Evolutionary conservation across 2,888 invertebrate genomes (phyloP).

Genomic region (Xylocampa areola): DNA sequence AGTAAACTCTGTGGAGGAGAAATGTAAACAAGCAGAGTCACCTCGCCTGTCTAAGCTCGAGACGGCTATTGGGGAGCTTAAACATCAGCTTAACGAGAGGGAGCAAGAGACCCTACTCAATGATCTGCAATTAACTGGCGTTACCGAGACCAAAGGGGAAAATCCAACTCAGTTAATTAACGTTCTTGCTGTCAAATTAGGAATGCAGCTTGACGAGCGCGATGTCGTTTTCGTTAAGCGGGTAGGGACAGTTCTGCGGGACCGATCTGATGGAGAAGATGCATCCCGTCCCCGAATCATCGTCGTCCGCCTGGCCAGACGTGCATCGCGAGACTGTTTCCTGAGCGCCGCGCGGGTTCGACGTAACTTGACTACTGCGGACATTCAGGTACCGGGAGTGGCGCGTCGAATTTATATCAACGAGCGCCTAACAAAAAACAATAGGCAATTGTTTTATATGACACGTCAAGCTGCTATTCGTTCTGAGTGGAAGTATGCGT

Average conservation of each 20-base stretch:
- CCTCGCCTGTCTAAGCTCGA: background rate
- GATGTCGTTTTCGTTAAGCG: too few relatives aligned
- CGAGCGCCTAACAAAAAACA: constrained; percentile 18
- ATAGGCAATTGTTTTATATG: constrained; percentile 16
- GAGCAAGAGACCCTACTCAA: background rate
- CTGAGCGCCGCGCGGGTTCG: too few relatives aligned
- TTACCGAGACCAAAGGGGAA: too few relatives aligned
- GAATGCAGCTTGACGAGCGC: background rate
- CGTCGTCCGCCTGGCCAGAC: constrained; percentile 1
- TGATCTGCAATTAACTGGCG: background rate
- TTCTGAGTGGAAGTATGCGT: too few relatives aligned
- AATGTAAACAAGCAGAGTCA: background rate
- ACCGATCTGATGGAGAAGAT: background rate
- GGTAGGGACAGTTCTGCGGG: background rate
- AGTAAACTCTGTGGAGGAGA: background rate
- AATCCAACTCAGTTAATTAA: background rate
- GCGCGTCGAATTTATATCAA: too few relatives aligned
- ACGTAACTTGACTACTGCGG: background rate
- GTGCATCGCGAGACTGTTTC: background rate
- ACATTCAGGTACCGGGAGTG: background rate
- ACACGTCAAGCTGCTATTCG: constrained; percentile 9
- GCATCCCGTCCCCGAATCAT: background rate
- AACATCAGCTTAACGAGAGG: background rate
- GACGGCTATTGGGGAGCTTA: background rate
- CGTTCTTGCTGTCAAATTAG: background rate